A percentile compares a stretch with the other conserved stretches of the same genome.
Conservation (phyloP, 2,888 invertebrate species). For the Galerucella calmariensis region DNA sequence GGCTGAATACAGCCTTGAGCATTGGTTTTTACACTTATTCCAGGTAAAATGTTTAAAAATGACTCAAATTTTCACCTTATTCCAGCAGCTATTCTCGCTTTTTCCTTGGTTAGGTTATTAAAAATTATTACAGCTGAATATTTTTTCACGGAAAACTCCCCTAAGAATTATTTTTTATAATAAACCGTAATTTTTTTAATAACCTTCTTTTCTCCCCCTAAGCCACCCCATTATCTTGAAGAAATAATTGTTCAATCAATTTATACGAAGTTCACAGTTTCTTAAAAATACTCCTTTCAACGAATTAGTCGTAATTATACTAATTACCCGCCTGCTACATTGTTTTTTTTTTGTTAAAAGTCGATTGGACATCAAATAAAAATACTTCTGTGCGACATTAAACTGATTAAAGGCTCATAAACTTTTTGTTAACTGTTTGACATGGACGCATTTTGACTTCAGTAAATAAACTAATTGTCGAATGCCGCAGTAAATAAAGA, state of each 20-base stretch:
- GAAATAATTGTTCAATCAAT: neutral
- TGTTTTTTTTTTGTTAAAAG: conserved; percentile 11
- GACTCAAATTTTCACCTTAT: too few species aligned
- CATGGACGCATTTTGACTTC: conserved; percentile 41
- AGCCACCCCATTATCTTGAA: neutral
- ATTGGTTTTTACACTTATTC: too few species aligned
- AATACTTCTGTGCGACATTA: conserved; percentile 43
- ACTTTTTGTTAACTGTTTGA: conserved; percentile 44
- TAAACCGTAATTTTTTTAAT: too few species aligned
- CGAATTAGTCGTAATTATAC: conserved; percentile 18
- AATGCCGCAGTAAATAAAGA: conserved; percentile 57
- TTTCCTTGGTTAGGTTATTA: too few species aligned
- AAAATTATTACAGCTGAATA: too few species aligned
- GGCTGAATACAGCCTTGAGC: too few species aligned
- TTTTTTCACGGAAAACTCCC: too few species aligned
- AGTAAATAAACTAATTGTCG: conserved; percentile 59
- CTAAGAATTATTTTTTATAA: too few species aligned
- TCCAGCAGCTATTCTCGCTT: too few species aligned
- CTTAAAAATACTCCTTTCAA: conserved; percentile 9
- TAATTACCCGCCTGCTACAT: conserved; percentile 7
- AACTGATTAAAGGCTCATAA: conserved; percentile 46
- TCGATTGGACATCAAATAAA: conserved; percentile 36
- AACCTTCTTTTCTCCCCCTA: too few species aligned
- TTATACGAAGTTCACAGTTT: conserved; percentile 14
- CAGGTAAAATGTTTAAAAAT: too few species aligned